Evolutionary conservation across 2,888 invertebrate species (phyloP).

Genomic region (Myathropa florea): DNA sequence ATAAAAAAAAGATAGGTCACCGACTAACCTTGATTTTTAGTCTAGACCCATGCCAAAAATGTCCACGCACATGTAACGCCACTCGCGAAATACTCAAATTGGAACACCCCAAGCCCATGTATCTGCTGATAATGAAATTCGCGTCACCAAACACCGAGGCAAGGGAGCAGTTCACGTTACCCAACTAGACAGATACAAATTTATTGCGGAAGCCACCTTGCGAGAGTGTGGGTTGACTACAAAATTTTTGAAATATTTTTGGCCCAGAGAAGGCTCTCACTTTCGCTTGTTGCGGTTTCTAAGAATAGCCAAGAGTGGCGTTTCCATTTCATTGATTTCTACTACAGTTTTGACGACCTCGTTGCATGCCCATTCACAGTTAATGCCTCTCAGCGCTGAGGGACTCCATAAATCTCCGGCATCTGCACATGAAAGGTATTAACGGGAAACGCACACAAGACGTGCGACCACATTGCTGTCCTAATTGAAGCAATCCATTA

Average conservation of each 20-base stretch:
- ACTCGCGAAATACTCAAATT: neutral
- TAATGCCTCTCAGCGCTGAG: neutral
- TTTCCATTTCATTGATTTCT: neutral
- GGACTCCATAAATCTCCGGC: neutral
- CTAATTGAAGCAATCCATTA: neutral
- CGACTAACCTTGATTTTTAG: neutral
- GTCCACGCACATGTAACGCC: neutral
- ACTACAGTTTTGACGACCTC: neutral
- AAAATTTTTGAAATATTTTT: neutral
- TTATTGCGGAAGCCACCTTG: neutral
- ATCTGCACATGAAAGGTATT: neutral
- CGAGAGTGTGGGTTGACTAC: neutral
- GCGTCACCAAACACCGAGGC: neutral
- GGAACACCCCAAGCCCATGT: neutral
- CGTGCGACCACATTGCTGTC: neutral
- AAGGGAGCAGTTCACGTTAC: neutral
- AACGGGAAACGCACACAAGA: neutral
- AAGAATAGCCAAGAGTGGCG: neutral
- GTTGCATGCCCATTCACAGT: neutral
- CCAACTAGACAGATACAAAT: neutral
- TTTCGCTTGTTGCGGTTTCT: neutral
- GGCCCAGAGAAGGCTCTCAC: neutral
- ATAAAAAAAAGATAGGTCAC: neutral
- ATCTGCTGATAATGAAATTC: neutral
- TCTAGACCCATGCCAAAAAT: neutral